These are phyloP conservation scores for Geococcyx californianus DNA, from an alignment of 2,113 vertebrate genomes.

Conservation along the genomic window DNA sequence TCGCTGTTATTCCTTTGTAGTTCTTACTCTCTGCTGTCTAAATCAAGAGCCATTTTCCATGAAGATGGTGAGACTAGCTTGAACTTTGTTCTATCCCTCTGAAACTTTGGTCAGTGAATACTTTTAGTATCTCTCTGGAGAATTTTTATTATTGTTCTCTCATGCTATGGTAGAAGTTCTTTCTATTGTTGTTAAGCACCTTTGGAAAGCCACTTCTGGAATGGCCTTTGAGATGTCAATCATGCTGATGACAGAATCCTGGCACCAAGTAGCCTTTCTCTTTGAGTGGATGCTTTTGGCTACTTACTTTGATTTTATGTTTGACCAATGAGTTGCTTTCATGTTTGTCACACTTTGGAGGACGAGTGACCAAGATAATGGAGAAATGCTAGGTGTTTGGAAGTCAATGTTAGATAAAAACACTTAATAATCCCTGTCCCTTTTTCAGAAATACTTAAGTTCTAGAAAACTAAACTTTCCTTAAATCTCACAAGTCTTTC, in stretches of 20 bases:
- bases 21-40: neutral
- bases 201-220: neutral
- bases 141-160: neutral
- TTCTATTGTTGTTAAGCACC: neutral
- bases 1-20: neutral
- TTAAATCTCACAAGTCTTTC: neutral
- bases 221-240: neutral
- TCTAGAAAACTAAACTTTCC: neutral
- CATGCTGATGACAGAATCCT: neutral
- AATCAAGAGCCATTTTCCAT: neutral
- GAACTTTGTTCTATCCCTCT: neutral
- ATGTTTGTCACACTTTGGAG: neutral
- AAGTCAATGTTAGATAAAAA: neutral
- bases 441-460: neutral
- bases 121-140: neutral
- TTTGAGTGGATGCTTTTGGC: neutral
- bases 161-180: neutral
- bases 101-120: neutral
- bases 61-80: neutral
- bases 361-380: neutral
- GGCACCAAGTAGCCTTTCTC: neutral
- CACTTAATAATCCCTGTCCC: neutral
- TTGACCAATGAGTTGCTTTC: neutral
- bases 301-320: neutral
- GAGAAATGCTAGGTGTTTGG: neutral